Evolutionary conservation across 2,113 vertebrate genomes (phyloP).

Genomic region (Anhinga rufa): DNA sequence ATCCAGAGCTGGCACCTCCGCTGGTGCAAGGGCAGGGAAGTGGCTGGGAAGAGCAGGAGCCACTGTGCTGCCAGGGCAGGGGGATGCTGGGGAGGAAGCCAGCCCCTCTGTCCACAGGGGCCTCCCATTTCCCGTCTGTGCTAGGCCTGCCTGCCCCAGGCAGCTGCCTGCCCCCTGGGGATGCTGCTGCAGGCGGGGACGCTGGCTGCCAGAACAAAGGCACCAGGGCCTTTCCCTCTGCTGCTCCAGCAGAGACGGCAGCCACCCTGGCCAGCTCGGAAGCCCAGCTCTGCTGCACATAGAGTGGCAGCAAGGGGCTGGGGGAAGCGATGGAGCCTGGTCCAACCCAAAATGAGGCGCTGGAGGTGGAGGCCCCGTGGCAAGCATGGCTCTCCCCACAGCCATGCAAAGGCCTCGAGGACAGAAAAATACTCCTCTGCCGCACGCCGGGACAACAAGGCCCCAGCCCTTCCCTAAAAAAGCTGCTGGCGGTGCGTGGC

Average conservation of each 20-base stretch:
- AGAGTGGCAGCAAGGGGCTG: accelerated
- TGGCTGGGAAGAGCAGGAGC: neutral
- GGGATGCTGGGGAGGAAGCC: neutral
- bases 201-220: neutral
- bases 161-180: neutral
- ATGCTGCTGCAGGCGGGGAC: neutral
- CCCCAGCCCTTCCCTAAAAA: neutral
- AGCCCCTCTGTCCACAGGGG: neutral
- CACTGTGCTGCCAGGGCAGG: accelerated
- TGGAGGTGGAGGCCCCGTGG: neutral
- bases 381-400: neutral
- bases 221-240: neutral
- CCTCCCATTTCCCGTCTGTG: neutral
- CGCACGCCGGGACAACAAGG: neutral
- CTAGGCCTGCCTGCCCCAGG: neutral
- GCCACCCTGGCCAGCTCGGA: neutral
- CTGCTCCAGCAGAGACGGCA: neutral
- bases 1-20: neutral
- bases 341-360: neutral
- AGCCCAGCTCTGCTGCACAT: neutral
- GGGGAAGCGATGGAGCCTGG: neutral
- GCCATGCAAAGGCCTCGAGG: neutral
- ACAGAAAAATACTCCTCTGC: neutral
- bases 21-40: neutral
- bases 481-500: neutral